phyloP scores from a whole-genome alignment of 35 echinoderm and acorn worm species.

The Nesometra sesokonis region DNA sequence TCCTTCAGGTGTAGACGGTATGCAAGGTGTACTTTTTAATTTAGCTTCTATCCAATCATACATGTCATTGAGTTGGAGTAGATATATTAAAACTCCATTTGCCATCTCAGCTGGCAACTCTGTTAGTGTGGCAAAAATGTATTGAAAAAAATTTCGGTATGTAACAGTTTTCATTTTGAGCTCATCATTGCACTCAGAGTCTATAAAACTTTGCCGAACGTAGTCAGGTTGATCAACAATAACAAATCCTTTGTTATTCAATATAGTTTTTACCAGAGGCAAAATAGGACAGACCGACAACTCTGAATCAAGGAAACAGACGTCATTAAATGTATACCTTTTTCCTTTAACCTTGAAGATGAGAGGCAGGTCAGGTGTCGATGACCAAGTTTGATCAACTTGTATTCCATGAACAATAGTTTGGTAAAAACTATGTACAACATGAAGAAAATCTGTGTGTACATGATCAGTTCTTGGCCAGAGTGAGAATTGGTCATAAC shows the following conservation, averaged over 20 bases:
- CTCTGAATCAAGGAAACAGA: neutral
- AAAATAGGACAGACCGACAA: conserved; percentile 3
- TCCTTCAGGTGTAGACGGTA: neutral
- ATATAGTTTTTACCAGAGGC: neutral
- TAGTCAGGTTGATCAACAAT: conserved; percentile 18
- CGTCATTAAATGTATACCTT: neutral
- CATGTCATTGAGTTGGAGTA: neutral
- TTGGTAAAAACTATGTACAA: conserved; percentile 46
- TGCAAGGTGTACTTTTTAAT: neutral
- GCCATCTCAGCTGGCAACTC: neutral
- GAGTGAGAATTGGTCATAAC: neutral
- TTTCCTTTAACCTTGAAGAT: neutral
- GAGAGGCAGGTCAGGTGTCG: neutral
- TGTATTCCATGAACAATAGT: conserved; percentile 14
- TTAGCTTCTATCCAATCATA: neutral
- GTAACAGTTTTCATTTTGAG: neutral
- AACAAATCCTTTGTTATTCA: neutral
- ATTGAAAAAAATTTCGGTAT: conserved; percentile 32
- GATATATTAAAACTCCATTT: neutral
- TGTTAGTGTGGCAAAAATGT: conserved; percentile 24
- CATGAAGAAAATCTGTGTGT: conserved; percentile 13
- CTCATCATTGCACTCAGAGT: neutral
- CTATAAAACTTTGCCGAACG: neutral
- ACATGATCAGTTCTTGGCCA: conserved; percentile 51
- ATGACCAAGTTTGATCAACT: neutral